Percentiles rank a stretch among this genome's conserved stretches.
phyloP scores from a whole-genome alignment of 2,888 invertebrate species.

The Phorcus lineatus region DNA sequence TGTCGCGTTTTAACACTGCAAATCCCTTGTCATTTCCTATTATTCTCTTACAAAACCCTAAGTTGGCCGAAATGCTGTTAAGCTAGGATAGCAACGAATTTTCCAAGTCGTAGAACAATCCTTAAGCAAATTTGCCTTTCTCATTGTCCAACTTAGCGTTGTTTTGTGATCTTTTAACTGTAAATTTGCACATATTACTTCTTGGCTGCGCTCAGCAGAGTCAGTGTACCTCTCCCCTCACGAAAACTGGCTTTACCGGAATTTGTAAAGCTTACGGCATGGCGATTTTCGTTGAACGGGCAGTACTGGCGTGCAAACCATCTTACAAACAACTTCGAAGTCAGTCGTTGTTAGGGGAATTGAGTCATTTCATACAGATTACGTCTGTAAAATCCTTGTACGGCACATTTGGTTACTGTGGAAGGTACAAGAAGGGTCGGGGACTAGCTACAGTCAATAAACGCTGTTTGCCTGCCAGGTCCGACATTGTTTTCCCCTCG shows the following conservation, averaged over 20 bases:
- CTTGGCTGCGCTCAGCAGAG: constrained; percentile 10
- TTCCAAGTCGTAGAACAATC: constrained; percentile 32
- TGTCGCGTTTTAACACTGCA: background rate
- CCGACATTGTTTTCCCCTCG: constrained; percentile 24
- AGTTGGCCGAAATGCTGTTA: constrained; percentile 25
- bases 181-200: constrained; percentile 34
- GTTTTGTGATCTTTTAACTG: constrained; percentile 34
- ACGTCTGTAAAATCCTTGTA: constrained; percentile 27
- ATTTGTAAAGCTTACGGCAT: constrained; percentile 28
- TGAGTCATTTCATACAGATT: constrained; percentile 33
- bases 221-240: constrained; percentile 21
- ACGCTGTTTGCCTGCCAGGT: constrained; percentile 30
- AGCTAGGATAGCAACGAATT: constrained; percentile 24
- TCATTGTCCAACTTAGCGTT: constrained; percentile 36
- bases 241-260: constrained; percentile 25
- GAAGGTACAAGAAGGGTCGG: constrained; percentile 25
- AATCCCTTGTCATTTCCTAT: constrained; percentile 19
- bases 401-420: constrained; percentile 33
- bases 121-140: constrained; percentile 25
- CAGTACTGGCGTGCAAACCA: constrained; percentile 22
- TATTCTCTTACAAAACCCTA: constrained; percentile 17
- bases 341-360: constrained; percentile 27
- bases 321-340: constrained; percentile 28
- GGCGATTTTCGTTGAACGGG: constrained; percentile 20
- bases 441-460: constrained; percentile 32